Percentiles rank a stretch among this genome's conserved stretches.
These are phyloP conservation scores for Piprites chloris DNA, from an alignment of 2,113 vertebrate genomes.

Conservation along the genomic window DNA sequence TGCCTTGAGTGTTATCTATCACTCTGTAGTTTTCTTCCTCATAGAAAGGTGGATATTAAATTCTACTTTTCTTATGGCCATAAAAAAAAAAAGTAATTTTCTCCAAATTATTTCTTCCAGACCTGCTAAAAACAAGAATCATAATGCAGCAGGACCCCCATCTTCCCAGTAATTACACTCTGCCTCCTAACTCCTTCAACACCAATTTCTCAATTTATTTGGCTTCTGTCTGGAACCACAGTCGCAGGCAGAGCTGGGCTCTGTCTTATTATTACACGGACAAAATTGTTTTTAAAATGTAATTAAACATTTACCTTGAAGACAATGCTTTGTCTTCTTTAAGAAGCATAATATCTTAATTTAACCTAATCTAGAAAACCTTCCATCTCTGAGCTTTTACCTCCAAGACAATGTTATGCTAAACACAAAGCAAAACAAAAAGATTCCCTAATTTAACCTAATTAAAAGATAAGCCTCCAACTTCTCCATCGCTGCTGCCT, in stretches of 20 bases:
- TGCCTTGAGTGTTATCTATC: slow-evolving; percentile 29
- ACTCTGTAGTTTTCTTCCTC: background rate
- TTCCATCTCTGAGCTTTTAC: slow-evolving; percentile 2
- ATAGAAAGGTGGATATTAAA: slow-evolving; percentile 47
- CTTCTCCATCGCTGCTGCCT: background rate
- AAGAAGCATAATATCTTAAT: slow-evolving; percentile 37
- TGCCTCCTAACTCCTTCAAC: slow-evolving; percentile 24
- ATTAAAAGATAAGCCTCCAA: slow-evolving; percentile 52
- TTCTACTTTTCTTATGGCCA: slow-evolving; percentile 10
- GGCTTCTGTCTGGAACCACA: background rate
- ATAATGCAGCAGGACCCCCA: background rate
- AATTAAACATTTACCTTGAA: slow-evolving; percentile 56
- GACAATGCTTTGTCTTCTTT: slow-evolving; percentile 19
- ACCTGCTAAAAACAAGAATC: slow-evolving; percentile 28
- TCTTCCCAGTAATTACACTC: slow-evolving; percentile 15
- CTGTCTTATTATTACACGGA: background rate
- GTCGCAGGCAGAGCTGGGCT: background rate
- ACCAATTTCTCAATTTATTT: slow-evolving; percentile 5
- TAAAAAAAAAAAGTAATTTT: slow-evolving; percentile 37
- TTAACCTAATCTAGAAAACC: slow-evolving; percentile 26
- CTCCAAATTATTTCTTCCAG: slow-evolving; percentile 38
- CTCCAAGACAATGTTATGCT: background rate
- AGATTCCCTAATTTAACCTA: slow-evolving; percentile 40
- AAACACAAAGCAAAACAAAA: slow-evolving; percentile 9
- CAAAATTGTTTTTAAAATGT: slow-evolving; percentile 27